Evolutionary conservation across 2,113 vertebrate genomes (phyloP).

Genomic region (Tupaia chinensis): DNA sequence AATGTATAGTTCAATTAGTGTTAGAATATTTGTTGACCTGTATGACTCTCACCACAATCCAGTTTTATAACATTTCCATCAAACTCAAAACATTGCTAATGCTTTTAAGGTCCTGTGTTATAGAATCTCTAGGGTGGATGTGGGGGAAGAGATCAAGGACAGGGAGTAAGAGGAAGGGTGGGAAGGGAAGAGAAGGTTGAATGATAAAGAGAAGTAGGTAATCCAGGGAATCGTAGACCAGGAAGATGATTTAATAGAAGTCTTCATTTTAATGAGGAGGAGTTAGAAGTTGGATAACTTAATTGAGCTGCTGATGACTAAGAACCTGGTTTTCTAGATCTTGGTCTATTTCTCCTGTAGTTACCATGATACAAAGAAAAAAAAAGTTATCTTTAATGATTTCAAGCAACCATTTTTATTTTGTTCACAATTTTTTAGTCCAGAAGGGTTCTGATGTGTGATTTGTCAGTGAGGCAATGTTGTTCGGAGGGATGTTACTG

Average conservation of each 20-base stretch:
- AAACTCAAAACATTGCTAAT: neutral
- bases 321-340: neutral
- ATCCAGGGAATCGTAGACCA: neutral
- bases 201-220: neutral
- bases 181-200: neutral
- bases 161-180: neutral
- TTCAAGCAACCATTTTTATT: neutral
- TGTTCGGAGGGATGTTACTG: too few relatives aligned
- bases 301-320: rapidly evolving
- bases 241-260: neutral
- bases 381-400: neutral
- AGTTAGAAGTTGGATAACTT: neutral
- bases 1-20: neutral
- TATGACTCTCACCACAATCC: neutral
- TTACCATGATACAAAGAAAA: neutral
- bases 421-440: neutral
- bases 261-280: neutral
- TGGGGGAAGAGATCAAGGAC: too few relatives aligned
- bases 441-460: neutral
- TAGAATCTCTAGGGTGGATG: neutral
- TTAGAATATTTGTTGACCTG: neutral
- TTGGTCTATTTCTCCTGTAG: neutral
- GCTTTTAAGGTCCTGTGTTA: neutral
- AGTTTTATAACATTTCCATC: neutral
- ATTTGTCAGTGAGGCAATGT: neutral